Base-by-base conservation (phyloP, 2,888 invertebrate species). In the Nasonia oneida region DNA sequence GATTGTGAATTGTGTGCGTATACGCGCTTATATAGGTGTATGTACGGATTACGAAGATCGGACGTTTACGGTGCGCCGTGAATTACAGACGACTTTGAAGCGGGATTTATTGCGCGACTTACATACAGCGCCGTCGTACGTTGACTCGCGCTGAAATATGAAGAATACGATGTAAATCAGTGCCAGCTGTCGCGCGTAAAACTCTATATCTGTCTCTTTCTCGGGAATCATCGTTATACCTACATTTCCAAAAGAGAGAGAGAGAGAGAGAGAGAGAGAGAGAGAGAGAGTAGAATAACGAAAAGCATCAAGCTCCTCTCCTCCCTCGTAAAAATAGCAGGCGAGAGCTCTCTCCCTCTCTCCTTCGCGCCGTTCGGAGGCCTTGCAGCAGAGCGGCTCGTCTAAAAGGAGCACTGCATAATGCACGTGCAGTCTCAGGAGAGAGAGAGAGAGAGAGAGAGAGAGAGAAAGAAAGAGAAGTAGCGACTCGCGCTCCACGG, bases 361-460 rank as follows among this genome's bases (percentile, higher is more conserved):
- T 14, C 37, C 18, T 33, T 29, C 15, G n/a, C n/a, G 8, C 12
- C 37, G 37, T 47, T 47, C 14, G 42, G 42, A 61, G 73, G 81
- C 81, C 81, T 75, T 82, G 82, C 67, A 29, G 57, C 3, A 18
- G 29, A 29, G 18, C 71, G 53, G 76, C 57, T 61, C 37, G 23
- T 84, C 79, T 79, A 78, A 84, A 74, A 74, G 79, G 79, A 84
- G 73, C 15, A 37, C 74, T 78, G 78, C 78, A 83, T 83, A 73
- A 83, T 83, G 73, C 78, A 83, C 78, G 78, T 84, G 79, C 73
- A 37, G 39, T 73, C 80, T 81, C 80, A 42, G 57, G 80, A 57
- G 80, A 80, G 79, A 70, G 70, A 6, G 37, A 61, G 64, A 79
- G 70, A n/a, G 57, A 76, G 61, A 29, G 29, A 29, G 29, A 1